Conservation (phyloP, 2,888 invertebrate species). For the Eristalinus sepulchralis region DNA sequence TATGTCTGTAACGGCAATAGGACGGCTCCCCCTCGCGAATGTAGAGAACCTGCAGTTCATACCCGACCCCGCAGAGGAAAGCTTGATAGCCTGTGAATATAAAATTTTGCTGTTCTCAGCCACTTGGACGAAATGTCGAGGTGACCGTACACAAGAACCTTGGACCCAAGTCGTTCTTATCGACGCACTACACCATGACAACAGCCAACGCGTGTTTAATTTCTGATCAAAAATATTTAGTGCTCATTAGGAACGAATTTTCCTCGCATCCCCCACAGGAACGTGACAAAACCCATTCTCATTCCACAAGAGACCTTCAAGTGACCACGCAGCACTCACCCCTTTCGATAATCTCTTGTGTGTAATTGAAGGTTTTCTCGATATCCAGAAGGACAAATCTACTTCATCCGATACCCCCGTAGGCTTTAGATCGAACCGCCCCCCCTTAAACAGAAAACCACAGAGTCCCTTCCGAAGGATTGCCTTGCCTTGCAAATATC, state of each 20-base stretch:
- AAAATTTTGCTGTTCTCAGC: too few relatives aligned
- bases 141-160: too few relatives aligned
- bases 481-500: neutral
- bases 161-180: too few relatives aligned
- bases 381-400: neutral
- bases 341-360: neutral
- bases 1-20: too few relatives aligned
- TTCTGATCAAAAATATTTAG: too few relatives aligned
- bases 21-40: too few relatives aligned
- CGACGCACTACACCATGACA: too few relatives aligned
- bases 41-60: too few relatives aligned
- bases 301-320: neutral
- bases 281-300: neutral
- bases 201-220: too few relatives aligned
- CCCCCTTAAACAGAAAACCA: neutral
- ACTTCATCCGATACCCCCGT: neutral
- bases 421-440: neutral
- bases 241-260: neutral
- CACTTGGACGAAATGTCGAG: too few relatives aligned
- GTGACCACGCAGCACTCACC: neutral
- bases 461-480: neutral
- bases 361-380: neutral
- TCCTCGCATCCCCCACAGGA: neutral
- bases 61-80: too few relatives aligned
- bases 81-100: too few relatives aligned